Evolutionary conservation across 2,888 invertebrate species (phyloP).

Genomic region (Eristalinus sepulchralis): DNA sequence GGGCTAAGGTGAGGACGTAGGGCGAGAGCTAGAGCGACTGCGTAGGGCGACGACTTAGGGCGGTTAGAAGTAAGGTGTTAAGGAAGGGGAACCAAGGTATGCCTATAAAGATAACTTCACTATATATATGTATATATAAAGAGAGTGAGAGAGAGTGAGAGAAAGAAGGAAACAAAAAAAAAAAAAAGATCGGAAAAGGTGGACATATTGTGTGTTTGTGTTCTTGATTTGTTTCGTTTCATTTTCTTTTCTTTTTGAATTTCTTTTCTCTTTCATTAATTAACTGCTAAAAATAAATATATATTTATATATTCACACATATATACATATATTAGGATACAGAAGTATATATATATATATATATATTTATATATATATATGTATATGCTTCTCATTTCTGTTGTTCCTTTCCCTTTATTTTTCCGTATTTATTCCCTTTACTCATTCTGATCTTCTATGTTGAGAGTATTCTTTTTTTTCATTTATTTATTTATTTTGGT

Average conservation of each 20-base stretch:
- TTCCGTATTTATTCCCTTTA: no score
- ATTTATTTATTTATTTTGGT: slow-evolving; percentile 32
- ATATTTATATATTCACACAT: slow-evolving; percentile 53
- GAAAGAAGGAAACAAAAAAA: background rate
- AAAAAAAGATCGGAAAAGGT: background rate
- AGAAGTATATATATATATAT: slow-evolving; percentile 52
- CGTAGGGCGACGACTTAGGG: no score
- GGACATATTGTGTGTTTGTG: slow-evolving; percentile 16
- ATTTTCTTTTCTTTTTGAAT: no score
- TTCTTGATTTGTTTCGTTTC: slow-evolving; percentile 28
- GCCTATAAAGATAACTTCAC: no score
- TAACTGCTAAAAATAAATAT: slow-evolving; percentile 36
- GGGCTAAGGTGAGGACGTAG: no score
- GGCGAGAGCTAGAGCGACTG: background rate
- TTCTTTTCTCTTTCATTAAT: slow-evolving; percentile 2
- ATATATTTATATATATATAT: slow-evolving; percentile 42
- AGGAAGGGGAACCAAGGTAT: no score
- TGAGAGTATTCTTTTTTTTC: slow-evolving; percentile 34
- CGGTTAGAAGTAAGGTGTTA: no score
- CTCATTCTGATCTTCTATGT: slow-evolving; percentile 25
- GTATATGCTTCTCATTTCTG: slow-evolving; percentile 25
- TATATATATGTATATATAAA: no score
- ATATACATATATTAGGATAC: slow-evolving; percentile 44
- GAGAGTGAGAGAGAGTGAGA: no score
- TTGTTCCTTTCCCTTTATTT: slow-evolving; percentile 6